These are phyloP conservation scores for Meloidogyne exigua DNA, from an alignment of 1,140 invertebrate genomes.

Conservation along the genomic window DNA sequence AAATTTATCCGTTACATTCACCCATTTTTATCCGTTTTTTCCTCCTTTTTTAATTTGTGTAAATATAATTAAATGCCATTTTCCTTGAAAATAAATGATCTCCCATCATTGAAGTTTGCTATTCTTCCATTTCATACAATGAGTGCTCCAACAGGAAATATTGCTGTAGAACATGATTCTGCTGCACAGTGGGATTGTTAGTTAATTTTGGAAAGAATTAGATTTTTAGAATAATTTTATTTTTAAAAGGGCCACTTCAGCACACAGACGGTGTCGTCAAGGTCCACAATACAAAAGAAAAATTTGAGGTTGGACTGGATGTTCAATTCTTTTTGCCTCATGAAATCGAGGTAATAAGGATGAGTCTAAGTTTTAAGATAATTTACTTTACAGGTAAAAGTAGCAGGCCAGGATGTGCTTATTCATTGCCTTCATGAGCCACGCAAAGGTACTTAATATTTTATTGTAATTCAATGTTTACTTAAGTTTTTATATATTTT, in stretches of 20 bases:
- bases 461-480: too few species aligned
- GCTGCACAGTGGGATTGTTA: slow-evolving; percentile 27
- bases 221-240: slow-evolving; percentile 7
- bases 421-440: slow-evolving; percentile 60
- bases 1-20: too few species aligned
- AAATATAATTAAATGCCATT: background rate
- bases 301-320: slow-evolving; percentile 61
- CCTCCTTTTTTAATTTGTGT: too few species aligned
- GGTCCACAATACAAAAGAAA: slow-evolving; percentile 56
- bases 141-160: slow-evolving; percentile 1
- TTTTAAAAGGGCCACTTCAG: slow-evolving; percentile 40
- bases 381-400: slow-evolving; percentile 51
- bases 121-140: background rate
- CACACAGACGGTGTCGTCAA: slow-evolving; percentile 51
- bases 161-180: slow-evolving; percentile 25
- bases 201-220: background rate
- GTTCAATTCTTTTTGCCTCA: slow-evolving; percentile 60
- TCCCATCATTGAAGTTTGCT: slow-evolving; percentile 1
- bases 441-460: slow-evolving; percentile 34
- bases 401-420: slow-evolving; percentile 53
- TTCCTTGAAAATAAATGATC: slow-evolving; percentile 2
- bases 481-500: too few species aligned
- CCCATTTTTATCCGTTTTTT: too few species aligned
- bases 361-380: background rate
- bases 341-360: slow-evolving; percentile 54